Base-by-base conservation (phyloP, 1,140 invertebrate genomes). In the Pentalonia nigronervosa region DNA sequence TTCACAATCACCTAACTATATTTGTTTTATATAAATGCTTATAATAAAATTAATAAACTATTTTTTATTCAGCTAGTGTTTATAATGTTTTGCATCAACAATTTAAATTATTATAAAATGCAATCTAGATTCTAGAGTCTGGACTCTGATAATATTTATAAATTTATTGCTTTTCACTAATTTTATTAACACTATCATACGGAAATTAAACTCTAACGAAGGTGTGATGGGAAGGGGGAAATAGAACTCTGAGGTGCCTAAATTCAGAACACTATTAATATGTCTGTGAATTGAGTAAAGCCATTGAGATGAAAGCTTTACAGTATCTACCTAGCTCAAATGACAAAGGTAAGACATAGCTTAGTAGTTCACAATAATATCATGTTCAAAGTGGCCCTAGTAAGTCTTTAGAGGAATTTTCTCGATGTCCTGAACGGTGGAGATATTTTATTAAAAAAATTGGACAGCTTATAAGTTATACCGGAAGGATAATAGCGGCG, bases 401-500 rank as follows among this genome's bases (percentile, higher is more conserved):
- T 76, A 30, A n/a, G 30, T 17, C 11, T 76, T 76, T n/a, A n/a
- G 30, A n/a, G 30, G 34, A 83, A 45, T 86, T 45, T 84, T 30
- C 36, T 45, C 23, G 41, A 41, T 45, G 23, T 23, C 21, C 36
- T 23, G 23, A 11, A 45, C 21, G 30, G 14, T 14, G 9, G 45
- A 86, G 36, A 47, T 86, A 47, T 47, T 47, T 47, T 48, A 87
- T 87, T 21, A 87, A 87, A 50, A 47, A n/a, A 87, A 48, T 87
- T 48, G 7, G 1, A 45, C 48, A 87, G 47, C 30, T 87, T 87
- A 45, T 87, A 47, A 47, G 30, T 87, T 21, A 47, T 11, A 20
- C 47, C 48, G 47, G n/a, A 87, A 34, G 86, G 45, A 30, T 87
- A 87, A 14, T 67, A 17, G 11, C 20, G 30, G 30, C 30, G 30